Percentiles rank a stretch among this genome's conserved stretches.
Conservation (phyloP, 2,888 invertebrate species). For the Linnaemya vulpina region DNA sequence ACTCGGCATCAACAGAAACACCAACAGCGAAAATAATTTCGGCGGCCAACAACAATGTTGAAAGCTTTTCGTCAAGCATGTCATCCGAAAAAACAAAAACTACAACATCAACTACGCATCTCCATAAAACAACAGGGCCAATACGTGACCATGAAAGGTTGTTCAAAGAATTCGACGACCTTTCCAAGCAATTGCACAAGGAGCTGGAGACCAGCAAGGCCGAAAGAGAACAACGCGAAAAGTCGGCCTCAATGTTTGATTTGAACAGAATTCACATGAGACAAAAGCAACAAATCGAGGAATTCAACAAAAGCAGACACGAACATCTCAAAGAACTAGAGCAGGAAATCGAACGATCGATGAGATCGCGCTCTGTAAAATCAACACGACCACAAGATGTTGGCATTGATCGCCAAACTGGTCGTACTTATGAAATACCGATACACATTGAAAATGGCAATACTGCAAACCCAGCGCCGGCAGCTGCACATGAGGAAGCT, state of each 20-base stretch:
- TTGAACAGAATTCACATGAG: constrained; percentile 75
- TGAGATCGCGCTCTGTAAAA: constrained; percentile 71
- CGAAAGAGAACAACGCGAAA: constrained; percentile 75
- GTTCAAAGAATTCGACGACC: constrained; percentile 82
- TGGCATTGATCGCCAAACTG: constrained; percentile 13
- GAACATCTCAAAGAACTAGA: constrained; percentile 79
- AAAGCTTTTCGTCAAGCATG: constrained; percentile 52
- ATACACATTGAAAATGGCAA: constrained; percentile 70
- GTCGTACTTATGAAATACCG: constrained; percentile 73
- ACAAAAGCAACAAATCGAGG: constrained; percentile 74
- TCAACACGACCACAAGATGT: constrained; percentile 11
- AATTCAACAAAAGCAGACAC: constrained; percentile 77
- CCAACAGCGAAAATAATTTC: constrained; percentile 70
- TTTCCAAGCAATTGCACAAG: constrained; percentile 80
- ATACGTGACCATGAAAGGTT: constrained; percentile 80
- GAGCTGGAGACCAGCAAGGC: constrained; percentile 79
- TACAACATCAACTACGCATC: neutral
- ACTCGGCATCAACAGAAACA: constrained; percentile 62
- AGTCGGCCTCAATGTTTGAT: constrained; percentile 78
- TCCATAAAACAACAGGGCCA: constrained; percentile 63
- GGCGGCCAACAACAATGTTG: constrained; percentile 58
- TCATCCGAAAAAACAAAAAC: constrained; percentile 37
- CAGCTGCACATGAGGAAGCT: constrained; percentile 24
- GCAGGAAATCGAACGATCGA: constrained; percentile 78
- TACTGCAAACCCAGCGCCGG: neutral